Evolutionary conservation across 2,888 invertebrate genomes (phyloP).

Genomic region (Cacoxenus indagator): DNA sequence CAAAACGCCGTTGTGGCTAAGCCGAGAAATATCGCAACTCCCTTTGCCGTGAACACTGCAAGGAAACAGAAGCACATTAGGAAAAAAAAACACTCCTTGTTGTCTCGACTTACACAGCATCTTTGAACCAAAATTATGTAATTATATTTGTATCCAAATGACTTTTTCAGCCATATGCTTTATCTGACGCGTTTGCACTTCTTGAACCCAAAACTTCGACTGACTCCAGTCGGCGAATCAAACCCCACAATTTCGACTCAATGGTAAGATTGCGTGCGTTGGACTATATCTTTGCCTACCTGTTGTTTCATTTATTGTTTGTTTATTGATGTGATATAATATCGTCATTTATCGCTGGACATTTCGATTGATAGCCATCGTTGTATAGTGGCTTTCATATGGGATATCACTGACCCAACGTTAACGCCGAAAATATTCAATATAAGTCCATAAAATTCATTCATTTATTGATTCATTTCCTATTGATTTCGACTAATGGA

Average conservation of each 20-base stretch:
- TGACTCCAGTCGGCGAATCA: conserved; percentile 38
- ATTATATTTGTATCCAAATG: not conserved
- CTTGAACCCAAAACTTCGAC: conserved; percentile 38
- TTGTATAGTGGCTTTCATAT: not conserved
- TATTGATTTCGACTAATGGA: not conserved
- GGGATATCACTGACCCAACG: not conserved
- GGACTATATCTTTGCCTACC: conserved; percentile 10
- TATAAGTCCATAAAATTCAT: not conserved
- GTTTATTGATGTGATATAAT: conserved; percentile 29
- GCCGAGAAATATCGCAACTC: conserved; percentile 60
- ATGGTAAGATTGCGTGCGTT: conserved; percentile 39
- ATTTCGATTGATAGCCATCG: conserved; percentile 7
- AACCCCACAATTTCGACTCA: conserved; percentile 45
- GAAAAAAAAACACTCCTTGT: not conserved
- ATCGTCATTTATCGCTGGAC: conserved; percentile 30
- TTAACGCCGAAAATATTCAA: not conserved
- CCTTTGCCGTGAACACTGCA: conserved; percentile 58
- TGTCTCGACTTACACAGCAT: conserved; percentile 30
- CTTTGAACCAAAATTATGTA: not conserved
- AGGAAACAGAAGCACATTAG: not conserved
- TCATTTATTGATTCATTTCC: conserved; percentile 4
- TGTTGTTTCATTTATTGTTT: conserved; percentile 24
- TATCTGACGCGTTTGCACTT: not conserved
- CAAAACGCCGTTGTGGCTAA: conserved; percentile 69
- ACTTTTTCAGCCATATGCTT: not conserved